A percentile compares a stretch with the other conserved stretches of the same genome.
These are phyloP conservation scores for Ispidina picta DNA, from an alignment of 2,797 vertebrate species.

Conservation along the genomic window DNA sequence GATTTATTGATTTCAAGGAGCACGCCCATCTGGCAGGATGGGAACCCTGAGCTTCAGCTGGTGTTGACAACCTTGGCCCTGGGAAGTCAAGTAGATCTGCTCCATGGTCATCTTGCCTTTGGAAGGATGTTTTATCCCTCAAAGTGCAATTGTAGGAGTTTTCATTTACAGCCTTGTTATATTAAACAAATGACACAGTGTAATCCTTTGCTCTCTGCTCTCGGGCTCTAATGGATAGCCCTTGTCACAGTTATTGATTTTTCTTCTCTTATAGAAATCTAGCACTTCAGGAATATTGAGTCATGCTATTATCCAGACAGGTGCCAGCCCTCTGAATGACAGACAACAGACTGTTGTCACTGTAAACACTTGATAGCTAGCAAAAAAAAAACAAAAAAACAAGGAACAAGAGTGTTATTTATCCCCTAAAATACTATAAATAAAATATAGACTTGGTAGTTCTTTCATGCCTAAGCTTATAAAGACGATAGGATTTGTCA, in stretches of 20 bases:
- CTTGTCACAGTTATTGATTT: conserved; percentile 65
- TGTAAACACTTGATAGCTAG: conserved; percentile 21
- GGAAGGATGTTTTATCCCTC: not conserved
- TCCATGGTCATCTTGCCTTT: not conserved
- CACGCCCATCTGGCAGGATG: not conserved
- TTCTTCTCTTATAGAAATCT: conserved; percentile 46
- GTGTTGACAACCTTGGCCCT: not conserved
- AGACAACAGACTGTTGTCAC: conserved; percentile 28
- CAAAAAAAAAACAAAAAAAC: not conserved
- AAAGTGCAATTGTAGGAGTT: not conserved
- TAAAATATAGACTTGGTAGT: conserved; percentile 20
- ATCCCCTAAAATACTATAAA: conserved; percentile 34
- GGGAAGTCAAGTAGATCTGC: not conserved
- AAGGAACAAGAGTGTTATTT: not conserved
- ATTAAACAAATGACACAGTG: conserved; percentile 30
- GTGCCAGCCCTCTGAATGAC: conserved; percentile 24
- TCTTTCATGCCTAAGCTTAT: conserved; percentile 27
- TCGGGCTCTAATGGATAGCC: conserved; percentile 4
- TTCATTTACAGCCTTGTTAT: conserved; percentile 30
- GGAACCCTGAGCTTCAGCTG: not conserved
- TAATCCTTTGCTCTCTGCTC: conserved; percentile 28
- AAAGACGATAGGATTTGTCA: not conserved
- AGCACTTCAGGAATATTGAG: conserved; percentile 52
- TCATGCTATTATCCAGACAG: conserved; percentile 33
- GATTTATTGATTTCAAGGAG: not conserved